Base-by-base conservation (phyloP, 2,113 vertebrate species). In the Erythrolamprus reginae region DNA sequence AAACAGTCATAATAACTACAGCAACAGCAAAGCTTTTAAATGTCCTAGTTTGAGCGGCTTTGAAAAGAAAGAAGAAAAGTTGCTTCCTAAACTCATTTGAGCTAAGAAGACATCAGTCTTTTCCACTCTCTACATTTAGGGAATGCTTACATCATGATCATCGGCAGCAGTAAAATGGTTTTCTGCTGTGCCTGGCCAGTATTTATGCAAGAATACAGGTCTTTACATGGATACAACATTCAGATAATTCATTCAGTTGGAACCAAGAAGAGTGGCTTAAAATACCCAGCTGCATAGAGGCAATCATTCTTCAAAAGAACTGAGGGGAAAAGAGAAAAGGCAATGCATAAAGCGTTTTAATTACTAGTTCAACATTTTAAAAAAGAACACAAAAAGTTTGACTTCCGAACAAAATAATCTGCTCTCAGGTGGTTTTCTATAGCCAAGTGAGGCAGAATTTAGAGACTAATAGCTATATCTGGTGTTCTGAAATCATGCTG, bases 51-150 rank as follows among this genome's bases (percentile, higher is more conserved):
- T 89, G 91, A 93, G 93, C 89, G 55, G 65, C 87, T 92, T 86
- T 82, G 82, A 88, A 83, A 13, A 88, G 65, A 26, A 17, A 93
- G 84, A 87, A 92, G 2, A 90, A 15, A 91, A 45, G 21, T 38
- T 23, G 82, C n/a, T 89, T 42, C 38, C 83, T 88, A 17, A 58
- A 24, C 42, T 2, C 1, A 9, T 19, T 93, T 91, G 38, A 89
- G 82, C 84, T 90, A 65, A 38, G 92, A 87, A 56, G 88, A 85
- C 38, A 94, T 95, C 91, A 89, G 90, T 95, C 93, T 95, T 95
- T 94, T 94, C 92, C 91, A 92, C 93, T 93, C 70, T 83, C 17
- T 61, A 94, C 3, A 90, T 77, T 33, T 48, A 47, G 23, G 53
- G 86, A 85, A 87, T 83, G n/a, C 28, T 50, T 38, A 50, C 70